Conservation (phyloP, 2,113 vertebrate genomes). For the Carettochelys insculpta region DNA sequence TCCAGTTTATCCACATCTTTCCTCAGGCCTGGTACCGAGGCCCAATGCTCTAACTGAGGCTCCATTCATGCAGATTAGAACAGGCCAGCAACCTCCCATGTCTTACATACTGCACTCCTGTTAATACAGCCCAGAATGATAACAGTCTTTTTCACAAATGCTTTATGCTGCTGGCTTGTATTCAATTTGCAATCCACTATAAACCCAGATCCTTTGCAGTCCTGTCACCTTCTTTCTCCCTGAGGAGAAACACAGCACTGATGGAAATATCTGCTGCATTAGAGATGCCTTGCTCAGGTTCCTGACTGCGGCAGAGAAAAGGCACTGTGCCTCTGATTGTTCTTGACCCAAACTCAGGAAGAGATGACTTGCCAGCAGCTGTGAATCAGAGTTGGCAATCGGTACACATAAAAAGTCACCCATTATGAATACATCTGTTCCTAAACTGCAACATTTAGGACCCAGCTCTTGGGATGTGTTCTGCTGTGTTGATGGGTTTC, state of each 20-base stretch:
- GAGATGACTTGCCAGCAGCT: background rate
- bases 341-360: rapidly evolving
- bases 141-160: background rate
- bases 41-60: background rate
- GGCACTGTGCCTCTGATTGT: background rate
- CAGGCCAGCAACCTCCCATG: background rate
- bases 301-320: no score
- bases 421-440: background rate
- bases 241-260: rapidly evolving
- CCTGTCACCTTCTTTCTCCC: no score
- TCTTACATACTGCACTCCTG: background rate
- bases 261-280: background rate
- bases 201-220: background rate
- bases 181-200: background rate
- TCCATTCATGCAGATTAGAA: background rate
- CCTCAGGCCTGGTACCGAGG: background rate
- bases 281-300: rapidly evolving
- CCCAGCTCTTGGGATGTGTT: background rate
- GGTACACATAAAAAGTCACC: background rate
- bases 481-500: background rate
- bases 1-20: background rate
- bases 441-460: background rate
- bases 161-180: background rate
- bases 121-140: background rate
- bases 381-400: background rate